Evolutionary conservation across 2,888 invertebrate genomes (phyloP).

Genomic region (Julus scandinavius): DNA sequence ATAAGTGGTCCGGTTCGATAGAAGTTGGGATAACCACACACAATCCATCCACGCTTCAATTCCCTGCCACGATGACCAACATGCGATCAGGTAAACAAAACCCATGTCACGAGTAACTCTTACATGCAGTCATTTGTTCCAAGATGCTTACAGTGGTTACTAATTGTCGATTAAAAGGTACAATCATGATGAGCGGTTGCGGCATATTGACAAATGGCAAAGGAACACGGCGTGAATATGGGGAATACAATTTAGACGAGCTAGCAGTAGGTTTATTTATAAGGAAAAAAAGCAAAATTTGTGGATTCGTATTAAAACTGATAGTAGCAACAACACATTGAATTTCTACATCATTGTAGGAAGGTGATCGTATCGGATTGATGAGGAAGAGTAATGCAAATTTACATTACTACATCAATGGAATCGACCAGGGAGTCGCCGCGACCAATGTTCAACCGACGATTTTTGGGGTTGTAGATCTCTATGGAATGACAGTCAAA

Average conservation of each 20-base stretch:
- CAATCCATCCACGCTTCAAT: constrained; percentile 87
- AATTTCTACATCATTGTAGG: constrained; percentile 67
- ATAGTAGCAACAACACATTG: not conserved
- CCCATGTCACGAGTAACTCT: not conserved
- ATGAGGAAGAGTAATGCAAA: constrained; percentile 85
- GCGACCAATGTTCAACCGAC: constrained; percentile 81
- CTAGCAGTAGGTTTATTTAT: constrained; percentile 73
- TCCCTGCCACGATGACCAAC: constrained; percentile 98
- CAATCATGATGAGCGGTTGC: constrained; percentile 87
- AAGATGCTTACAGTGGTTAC: not conserved
- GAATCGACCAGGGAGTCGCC: constrained; percentile 91
- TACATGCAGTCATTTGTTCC: not conserved
- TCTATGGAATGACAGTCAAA: constrained; percentile 94
- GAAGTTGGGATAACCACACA: constrained; percentile 95
- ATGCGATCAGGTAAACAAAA: constrained; percentile 81
- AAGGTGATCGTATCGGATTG: constrained; percentile 93
- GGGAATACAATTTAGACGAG: constrained; percentile 92
- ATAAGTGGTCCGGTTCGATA: constrained; percentile 94
- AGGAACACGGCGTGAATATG: constrained; percentile 91
- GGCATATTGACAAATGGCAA: constrained; percentile 96
- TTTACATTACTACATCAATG: constrained; percentile 93
- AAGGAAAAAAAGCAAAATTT: not conserved
- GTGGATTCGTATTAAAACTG: not conserved
- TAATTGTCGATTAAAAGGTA: constrained; percentile 61
- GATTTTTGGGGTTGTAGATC: constrained; percentile 94